Percentiles rank a stretch among this genome's conserved stretches.
These are phyloP conservation scores for Anas georgica DNA, from an alignment of 2,797 vertebrate genomes.

Conservation along the genomic window DNA sequence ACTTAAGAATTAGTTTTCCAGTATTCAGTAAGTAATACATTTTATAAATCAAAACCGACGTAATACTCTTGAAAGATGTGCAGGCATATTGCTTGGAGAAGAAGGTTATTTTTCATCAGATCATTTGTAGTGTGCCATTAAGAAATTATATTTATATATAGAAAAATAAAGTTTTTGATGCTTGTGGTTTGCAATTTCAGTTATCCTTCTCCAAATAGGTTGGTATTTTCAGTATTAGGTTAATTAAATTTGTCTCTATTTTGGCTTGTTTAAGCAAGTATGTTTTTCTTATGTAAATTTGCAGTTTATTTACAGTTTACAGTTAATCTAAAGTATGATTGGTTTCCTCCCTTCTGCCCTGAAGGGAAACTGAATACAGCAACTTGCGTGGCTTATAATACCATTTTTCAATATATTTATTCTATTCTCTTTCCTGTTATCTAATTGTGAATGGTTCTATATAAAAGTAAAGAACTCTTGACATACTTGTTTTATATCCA, in stretches of 20 bases:
- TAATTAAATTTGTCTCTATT: neutral
- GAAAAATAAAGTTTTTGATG: neutral
- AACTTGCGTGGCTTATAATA: neutral
- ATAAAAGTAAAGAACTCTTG: neutral
- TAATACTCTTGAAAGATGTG: neutral
- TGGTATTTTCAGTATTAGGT: neutral
- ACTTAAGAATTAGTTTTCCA: neutral
- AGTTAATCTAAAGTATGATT: neutral
- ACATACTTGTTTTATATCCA: neutral
- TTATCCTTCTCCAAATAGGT: neutral
- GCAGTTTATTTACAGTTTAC: neutral
- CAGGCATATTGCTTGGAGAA: neutral
- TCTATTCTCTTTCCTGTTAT: neutral
- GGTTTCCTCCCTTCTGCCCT: neutral
- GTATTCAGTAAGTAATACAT: neutral
- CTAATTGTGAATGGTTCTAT: neutral
- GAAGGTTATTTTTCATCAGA: neutral
- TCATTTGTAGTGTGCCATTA: neutral
- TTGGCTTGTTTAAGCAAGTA: neutral
- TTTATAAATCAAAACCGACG: neutral
- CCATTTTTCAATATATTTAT: neutral
- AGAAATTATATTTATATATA: too few species aligned
- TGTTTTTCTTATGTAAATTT: neutral
- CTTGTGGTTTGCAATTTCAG: neutral
- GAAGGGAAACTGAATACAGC: neutral